Evolutionary conservation across 2,888 invertebrate genomes (phyloP).

Genomic region (Carabus problematicus): DNA sequence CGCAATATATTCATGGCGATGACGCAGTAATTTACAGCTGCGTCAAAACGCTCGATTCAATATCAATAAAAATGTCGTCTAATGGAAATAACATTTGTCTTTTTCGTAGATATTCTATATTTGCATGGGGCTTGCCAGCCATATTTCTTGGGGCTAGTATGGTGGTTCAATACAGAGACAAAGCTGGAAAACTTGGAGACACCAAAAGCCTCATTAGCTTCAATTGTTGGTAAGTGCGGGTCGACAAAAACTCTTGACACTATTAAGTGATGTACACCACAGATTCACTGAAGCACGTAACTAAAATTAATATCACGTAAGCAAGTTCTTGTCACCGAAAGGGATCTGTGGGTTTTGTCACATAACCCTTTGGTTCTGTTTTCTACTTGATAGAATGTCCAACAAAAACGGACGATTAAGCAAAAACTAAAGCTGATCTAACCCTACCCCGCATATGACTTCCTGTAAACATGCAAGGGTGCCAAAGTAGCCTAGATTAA

Average conservation of each 20-base stretch:
- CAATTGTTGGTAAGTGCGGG: conserved; percentile 63
- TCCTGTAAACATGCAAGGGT: too few relatives aligned
- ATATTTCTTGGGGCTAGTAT: conserved; percentile 63
- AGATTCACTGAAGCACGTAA: neutral
- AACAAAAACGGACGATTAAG: too few relatives aligned
- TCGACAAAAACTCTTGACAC: neutral
- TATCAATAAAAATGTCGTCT: too few relatives aligned
- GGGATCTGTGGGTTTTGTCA: neutral
- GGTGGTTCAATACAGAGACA: conserved; percentile 63
- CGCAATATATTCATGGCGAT: neutral
- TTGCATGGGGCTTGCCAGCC: conserved; percentile 71
- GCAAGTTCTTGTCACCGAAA: conserved; percentile 1
- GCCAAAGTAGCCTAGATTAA: too few relatives aligned
- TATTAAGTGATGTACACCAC: neutral
- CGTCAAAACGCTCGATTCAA: too few relatives aligned
- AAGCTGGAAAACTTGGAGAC: conserved; percentile 60
- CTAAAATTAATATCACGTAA: neutral
- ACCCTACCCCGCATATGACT: too few relatives aligned
- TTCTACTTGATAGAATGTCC: too few relatives aligned
- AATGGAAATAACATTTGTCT: conserved; percentile 2
- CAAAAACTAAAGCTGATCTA: too few relatives aligned
- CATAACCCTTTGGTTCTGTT: too few relatives aligned
- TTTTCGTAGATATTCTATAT: conserved; percentile 64
- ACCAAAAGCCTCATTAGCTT: conserved; percentile 60
- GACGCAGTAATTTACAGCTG: too few relatives aligned